phyloP scores from a whole-genome alignment of 2,797 vertebrate species.

The Decapterus maruadsi region DNA sequence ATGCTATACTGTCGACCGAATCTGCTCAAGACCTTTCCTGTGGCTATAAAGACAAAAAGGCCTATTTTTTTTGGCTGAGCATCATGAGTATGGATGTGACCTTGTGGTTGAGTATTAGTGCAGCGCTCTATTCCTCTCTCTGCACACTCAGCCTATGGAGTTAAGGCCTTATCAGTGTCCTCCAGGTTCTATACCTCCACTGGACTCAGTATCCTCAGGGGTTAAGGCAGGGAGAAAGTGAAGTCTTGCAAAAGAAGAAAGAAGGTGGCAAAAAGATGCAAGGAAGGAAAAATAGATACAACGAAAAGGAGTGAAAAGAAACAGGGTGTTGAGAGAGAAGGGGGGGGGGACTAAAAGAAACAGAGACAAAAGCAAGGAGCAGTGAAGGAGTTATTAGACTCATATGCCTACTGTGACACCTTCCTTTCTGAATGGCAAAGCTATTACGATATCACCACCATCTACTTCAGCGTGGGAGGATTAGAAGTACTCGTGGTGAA shows the following conservation, averaged over 20 bases:
- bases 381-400: constrained; percentile 31
- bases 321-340: constrained; percentile 17
- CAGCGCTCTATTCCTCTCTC: constrained; percentile 55
- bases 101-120: constrained; percentile 34
- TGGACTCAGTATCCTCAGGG: constrained; percentile 62
- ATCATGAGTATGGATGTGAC: constrained; percentile 48
- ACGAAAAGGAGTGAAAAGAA: constrained; percentile 10
- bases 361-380: constrained; percentile 21
- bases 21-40: constrained; percentile 13
- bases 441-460: constrained; percentile 23
- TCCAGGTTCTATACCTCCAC: constrained; percentile 82
- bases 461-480: constrained; percentile 40
- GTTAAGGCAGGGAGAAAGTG: constrained; percentile 35
- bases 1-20: constrained; percentile 14
- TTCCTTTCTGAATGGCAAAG: constrained; percentile 51
- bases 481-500: constrained; percentile 19
- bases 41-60: constrained; percentile 42
- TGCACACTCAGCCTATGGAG: constrained; percentile 72
- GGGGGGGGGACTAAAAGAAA: constrained; percentile 1
- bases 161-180: constrained; percentile 82
- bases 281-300: constrained; percentile 23
- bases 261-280: constrained; percentile 33
- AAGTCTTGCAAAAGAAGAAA: constrained; percentile 29
- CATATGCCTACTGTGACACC: constrained; percentile 31
- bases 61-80: constrained; percentile 29